Conservation (phyloP, 2,113 vertebrate genomes). For the Amphiprion percula region DNA sequence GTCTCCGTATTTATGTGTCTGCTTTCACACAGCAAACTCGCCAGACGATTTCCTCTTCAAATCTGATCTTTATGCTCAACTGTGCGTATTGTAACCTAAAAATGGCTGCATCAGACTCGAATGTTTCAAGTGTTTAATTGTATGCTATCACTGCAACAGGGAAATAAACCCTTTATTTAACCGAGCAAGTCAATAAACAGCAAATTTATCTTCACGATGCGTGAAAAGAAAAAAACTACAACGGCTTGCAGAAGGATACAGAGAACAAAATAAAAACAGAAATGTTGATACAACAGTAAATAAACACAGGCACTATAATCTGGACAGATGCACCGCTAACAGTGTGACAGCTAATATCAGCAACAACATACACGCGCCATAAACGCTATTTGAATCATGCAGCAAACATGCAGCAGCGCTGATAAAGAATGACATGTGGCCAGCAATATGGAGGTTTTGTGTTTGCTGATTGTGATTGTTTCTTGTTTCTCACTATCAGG, state of each 20-base stretch:
- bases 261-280: not conserved
- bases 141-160: conserved; percentile 10
- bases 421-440: conserved; percentile 19
- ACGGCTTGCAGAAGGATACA: conserved; percentile 24
- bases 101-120: not conserved
- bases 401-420: conserved; percentile 12
- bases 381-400: conserved; percentile 19
- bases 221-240: not conserved
- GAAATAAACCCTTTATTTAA: conserved; percentile 13
- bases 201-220: conserved; percentile 42
- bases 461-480: conserved; percentile 13
- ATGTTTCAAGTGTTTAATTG: conserved; percentile 27
- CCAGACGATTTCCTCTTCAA: not conserved
- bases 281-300: conserved; percentile 27
- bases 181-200: conserved; percentile 43
- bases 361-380: conserved; percentile 2
- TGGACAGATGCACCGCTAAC: conserved; percentile 31
- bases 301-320: not conserved
- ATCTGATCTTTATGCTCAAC: conserved; percentile 38
- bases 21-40: not conserved
- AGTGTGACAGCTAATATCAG: conserved; percentile 36
- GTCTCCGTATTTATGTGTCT: conserved; percentile 42
- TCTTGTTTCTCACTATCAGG: not conserved
- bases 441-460: conserved; percentile 12
- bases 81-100: conserved; percentile 11